A percentile compares a stretch with the other conserved stretches of the same genome.
These are phyloP conservation scores for Scopus umbretta DNA, from an alignment of 2,113 vertebrate genomes.

Conservation along the genomic window DNA sequence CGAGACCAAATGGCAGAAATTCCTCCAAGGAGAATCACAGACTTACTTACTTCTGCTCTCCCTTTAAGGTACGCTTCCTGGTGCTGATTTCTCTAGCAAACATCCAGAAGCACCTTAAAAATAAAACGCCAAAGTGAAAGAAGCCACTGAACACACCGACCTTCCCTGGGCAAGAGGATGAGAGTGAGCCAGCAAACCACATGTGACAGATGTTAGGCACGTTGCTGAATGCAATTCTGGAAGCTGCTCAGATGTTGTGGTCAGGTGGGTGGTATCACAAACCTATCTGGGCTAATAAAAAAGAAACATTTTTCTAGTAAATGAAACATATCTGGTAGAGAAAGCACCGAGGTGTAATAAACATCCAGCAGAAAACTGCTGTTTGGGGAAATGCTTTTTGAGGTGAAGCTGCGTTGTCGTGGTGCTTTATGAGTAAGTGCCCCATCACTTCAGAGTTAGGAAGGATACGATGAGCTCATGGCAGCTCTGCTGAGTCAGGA, in stretches of 20 bases:
- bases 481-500: not conserved
- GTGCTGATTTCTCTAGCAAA: not conserved
- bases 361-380: not conserved
- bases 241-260: not conserved
- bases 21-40: not conserved
- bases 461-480: not conserved
- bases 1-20: not conserved
- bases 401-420: accelerated
- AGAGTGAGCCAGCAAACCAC: not conserved
- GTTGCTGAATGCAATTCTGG: not conserved
- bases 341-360: not conserved
- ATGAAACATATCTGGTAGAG: not conserved
- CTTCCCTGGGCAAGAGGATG: not conserved
- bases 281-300: not conserved
- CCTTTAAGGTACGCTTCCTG: not conserved
- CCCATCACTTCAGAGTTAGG: not conserved
- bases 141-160: not conserved
- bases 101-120: not conserved
- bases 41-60: not conserved
- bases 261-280: not conserved
- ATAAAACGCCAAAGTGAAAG: not conserved
- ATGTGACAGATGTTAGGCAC: not conserved
- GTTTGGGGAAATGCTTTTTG: not conserved
- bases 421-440: not conserved
- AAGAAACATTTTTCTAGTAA: not conserved